Base-by-base conservation (phyloP, 2,797 vertebrate species). In the Peromyscus aztecus region DNA sequence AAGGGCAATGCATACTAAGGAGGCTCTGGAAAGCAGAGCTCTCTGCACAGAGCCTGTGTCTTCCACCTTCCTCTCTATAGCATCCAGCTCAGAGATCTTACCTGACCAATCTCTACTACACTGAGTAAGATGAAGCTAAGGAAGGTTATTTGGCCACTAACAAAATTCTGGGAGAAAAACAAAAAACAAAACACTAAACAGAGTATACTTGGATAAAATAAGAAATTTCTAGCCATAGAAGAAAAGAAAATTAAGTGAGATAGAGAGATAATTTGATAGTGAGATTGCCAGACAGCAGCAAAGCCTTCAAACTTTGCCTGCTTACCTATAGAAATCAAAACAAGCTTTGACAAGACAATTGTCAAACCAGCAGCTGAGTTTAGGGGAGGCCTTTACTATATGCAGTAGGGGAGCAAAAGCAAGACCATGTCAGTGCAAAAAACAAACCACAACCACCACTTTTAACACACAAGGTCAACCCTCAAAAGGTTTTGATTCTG, bases 1-100 rank as follows among this genome's bases (percentile, higher is more conserved):
- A 93, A 92, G 95, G 95, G 94, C 95, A 97, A 89, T 49, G 94
- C 92, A 97, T 0, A 31, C 96, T 85, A 92, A 90, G 87, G 97
- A 93, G 85, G 94, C 97, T 95, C 97, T 49, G 43, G 61, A 71
- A 61, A 65, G 71, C 17, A 89, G 95, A 77, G 89, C 63, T 52
- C 59, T 80, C 65, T 24, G 24, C 24, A 75, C 84, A 69, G 81
- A 97, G 69, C 80, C 91, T 49, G 19, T 31, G 57, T 21, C 95
- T 75, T 69, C 31, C 34, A 65, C 75, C 76, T 71, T 96, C 49
- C 49, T 94, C 67, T 93, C 94, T 46, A 14, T 27, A 73, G 83
- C 55, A 71, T 57, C 80, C 81, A 89, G n/a, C 21, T 37, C 4
- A 52, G 52, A 59, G 14, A 67, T 23, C 78, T 59, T 31, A 83